Evolutionary conservation across 1,140 invertebrate genomes (phyloP).

Genomic region (Zaprionus camerounensis): DNA sequence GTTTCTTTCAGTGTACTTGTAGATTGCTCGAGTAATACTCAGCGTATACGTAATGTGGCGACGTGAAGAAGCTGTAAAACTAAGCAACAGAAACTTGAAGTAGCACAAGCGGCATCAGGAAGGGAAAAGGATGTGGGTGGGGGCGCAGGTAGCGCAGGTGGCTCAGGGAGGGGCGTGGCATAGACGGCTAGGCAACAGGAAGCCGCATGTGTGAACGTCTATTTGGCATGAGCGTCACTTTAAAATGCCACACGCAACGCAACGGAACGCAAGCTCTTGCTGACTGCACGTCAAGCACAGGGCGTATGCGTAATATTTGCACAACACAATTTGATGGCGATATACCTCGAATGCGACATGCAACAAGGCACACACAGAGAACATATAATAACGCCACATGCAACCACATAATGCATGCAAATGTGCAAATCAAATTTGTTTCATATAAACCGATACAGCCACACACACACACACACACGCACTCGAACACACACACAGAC

Average conservation of each 20-base stretch:
- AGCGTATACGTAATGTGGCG: conserved; percentile 36
- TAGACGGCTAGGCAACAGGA: background rate
- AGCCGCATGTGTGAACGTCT: background rate
- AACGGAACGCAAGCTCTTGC: background rate
- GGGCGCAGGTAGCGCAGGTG: too few relatives aligned
- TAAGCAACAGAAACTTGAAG: conserved; percentile 21
- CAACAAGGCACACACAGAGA: conserved; percentile 9
- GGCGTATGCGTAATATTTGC: conserved; percentile 38
- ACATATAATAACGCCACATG: conserved; percentile 35
- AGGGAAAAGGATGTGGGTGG: background rate
- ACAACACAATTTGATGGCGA: conserved; percentile 10
- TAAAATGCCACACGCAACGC: conserved; percentile 4
- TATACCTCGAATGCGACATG: conserved; percentile 16
- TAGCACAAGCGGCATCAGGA: background rate
- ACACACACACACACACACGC: background rate
- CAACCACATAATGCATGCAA: conserved; percentile 62
- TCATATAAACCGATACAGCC: conserved; percentile 13
- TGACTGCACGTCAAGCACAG: background rate
- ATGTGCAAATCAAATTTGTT: conserved; percentile 64
- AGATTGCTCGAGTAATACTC: background rate
- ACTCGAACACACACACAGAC: background rate
- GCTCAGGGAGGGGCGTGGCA: background rate
- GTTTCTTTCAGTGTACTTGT: background rate
- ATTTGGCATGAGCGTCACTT: background rate
- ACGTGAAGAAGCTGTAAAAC: conserved; percentile 20